Base-by-base conservation (phyloP, 2,797 vertebrate species). In the Apogon hyalosoma region DNA sequence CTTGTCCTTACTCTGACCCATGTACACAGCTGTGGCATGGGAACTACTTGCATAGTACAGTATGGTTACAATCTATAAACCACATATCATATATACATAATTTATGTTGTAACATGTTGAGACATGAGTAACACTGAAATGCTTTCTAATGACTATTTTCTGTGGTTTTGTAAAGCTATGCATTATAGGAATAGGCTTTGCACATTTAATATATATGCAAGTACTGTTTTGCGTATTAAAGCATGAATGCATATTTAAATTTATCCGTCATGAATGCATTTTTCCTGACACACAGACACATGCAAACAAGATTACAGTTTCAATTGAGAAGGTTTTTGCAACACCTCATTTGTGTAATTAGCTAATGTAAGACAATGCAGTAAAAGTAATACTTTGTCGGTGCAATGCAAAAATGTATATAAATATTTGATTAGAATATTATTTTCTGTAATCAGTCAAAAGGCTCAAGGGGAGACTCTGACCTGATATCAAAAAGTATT, bases 291-390 rank as follows among this genome's bases (percentile, higher is more conserved):
- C 41, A 57, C 55, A 45, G 16, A n/a, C 9, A 33, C 19, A 36
- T n/a, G 8, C 16, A 61, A 66, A 79, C 61, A 65, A 57, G 43
- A 56, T 68, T 21, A n/a, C 1, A 43, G 62, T 14, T 75, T 24
- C 21, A 42, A 63, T 73, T 72, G 15, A 66, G 49, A 51, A 2
- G 42, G 53, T 63, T 86, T 72, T 75, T 82, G 70, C 55, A 48
- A 81, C 19, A 12, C 11, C 61, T 83, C 65, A 79, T 87, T 85
- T 75, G 68, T 75, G 84, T 76, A 82, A 87, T 56, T 70, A 71
- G 73, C 62, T 53, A 61, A 80, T 56, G 51, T 69, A 57, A 76
- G 62, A 65, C 21, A 69, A 36, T 33, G 11, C 52, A 61, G 64
- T 33, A 58, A 63, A 82, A 84, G 58, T 24, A 55, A 80, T 82